Evolutionary conservation across 2,113 vertebrate genomes (phyloP).

Genomic region (Chamaetylas fuelleborni): DNA sequence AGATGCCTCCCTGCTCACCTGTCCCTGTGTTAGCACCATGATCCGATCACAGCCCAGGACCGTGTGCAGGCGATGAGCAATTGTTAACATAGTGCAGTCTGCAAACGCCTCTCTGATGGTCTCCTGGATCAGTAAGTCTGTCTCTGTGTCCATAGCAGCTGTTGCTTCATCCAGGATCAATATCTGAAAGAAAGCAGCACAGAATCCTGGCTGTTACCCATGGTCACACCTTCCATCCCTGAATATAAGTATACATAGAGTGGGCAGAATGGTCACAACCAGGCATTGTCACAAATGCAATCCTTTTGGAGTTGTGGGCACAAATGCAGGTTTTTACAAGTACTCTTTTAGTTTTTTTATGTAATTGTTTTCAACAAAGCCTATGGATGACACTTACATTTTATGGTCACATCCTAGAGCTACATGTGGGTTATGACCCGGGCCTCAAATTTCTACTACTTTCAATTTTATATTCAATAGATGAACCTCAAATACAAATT

Average conservation of each 20-base stretch:
- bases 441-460: not conserved
- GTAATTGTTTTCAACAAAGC: not conserved
- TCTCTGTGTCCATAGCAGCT: conserved; percentile 93
- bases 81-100: conserved; percentile 92
- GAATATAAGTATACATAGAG: not conserved
- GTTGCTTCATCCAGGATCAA: conserved; percentile 95
- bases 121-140: conserved; percentile 90
- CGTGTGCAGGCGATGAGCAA: conserved; percentile 94
- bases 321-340: not conserved
- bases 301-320: not conserved
- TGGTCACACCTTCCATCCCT: not conserved
- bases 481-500: not conserved
- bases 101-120: conserved; percentile 88
- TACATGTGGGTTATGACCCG: not conserved
- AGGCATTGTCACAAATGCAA: not conserved
- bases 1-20: conserved; percentile 75
- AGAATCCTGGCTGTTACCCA: not conserved
- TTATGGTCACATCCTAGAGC: not conserved
- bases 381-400: not conserved
- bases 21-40: conserved; percentile 93
- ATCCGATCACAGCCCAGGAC: conserved; percentile 92
- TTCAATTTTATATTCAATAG: not conserved
- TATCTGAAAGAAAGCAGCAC: conserved; percentile 76
- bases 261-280: not conserved
- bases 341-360: not conserved